These are phyloP conservation scores for Antechinus stuartii DNA, from an alignment of 2,113 vertebrate genomes.

Conservation along the genomic window DNA sequence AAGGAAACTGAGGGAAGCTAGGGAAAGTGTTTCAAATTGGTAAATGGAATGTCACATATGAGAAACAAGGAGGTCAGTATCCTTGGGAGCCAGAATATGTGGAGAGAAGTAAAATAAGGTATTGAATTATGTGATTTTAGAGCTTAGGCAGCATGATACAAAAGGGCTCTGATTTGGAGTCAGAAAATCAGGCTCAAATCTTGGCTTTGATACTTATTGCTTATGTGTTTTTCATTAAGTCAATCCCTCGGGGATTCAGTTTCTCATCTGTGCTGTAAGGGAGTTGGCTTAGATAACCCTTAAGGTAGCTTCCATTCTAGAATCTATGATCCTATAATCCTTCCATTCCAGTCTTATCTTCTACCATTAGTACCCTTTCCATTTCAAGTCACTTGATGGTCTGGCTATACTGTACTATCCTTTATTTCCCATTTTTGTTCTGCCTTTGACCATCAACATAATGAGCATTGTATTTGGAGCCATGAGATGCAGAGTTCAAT, in stretches of 20 bases:
- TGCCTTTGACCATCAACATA: background rate
- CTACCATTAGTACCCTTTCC: background rate
- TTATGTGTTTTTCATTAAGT: accelerated
- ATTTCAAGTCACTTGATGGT: background rate
- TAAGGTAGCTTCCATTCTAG: background rate
- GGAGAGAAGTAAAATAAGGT: background rate
- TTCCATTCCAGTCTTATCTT: background rate
- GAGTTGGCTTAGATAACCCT: background rate
- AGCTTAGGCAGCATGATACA: background rate
- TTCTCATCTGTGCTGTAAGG: background rate
- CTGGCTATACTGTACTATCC: background rate
- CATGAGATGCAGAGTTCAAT: background rate
- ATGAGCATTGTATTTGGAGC: background rate
- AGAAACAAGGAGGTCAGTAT: background rate
- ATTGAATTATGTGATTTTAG: background rate
- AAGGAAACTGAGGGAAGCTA: background rate
- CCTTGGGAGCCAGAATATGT: background rate
- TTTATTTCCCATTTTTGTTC: background rate
- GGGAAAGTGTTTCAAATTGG: background rate
- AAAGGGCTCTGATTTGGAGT: background rate
- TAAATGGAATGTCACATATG: background rate
- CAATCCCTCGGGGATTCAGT: background rate
- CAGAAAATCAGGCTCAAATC: conserved; percentile 9
- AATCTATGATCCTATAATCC: background rate
- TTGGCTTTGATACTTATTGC: background rate